Base-by-base conservation (phyloP, 2,888 invertebrate genomes). In the Drosophila sordidapex region DNA sequence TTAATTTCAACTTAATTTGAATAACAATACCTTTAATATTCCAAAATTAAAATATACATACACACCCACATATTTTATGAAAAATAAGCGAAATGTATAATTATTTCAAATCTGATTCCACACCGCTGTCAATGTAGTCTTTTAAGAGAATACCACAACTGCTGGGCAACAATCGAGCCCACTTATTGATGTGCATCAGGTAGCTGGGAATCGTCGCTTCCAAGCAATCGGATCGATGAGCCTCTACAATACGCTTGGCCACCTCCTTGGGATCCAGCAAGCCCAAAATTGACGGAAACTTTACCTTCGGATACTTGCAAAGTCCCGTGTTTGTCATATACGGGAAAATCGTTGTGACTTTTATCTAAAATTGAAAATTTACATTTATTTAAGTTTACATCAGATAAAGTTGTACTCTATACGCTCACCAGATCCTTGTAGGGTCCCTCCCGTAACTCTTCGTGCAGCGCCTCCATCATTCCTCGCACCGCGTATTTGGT, bases 241-340 rank as follows among this genome's bases (percentile, higher is more conserved):
- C 96, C 67, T 94, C 94, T 33, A 97, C 94, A 91, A 97, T 96
- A 72, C 94, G 91, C 70, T 94, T 93, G 0, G 96, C 96, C 3
- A 96, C 96, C 74, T 95, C 94, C 80, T 95, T 94, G 0, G 96
- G 95, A 38, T 95, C 93, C 64, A 96, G 93, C 85, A 96, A 93
- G 77, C 95, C 94, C 94, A 97, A 94, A 81, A 96, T 89, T 27
- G 94, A 94, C 0, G 96, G 95, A 92, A 96, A 97, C 91, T 95
- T 95, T 81, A 96, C 95, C 91, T 94, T 95, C 0, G 96, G 96
- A 81, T 95, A 95, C 91, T 96, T 96, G 91, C 97, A 96, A 15
- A 98, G 94, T 0, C 97, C 97, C 0, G 98, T 98, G 92, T 97
- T 96, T 25, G 97, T 97, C 94, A 98, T 97, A 93, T 96, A 97